Conservation (phyloP, 2,113 vertebrate genomes). For the Diadophis punctatus region DNA sequence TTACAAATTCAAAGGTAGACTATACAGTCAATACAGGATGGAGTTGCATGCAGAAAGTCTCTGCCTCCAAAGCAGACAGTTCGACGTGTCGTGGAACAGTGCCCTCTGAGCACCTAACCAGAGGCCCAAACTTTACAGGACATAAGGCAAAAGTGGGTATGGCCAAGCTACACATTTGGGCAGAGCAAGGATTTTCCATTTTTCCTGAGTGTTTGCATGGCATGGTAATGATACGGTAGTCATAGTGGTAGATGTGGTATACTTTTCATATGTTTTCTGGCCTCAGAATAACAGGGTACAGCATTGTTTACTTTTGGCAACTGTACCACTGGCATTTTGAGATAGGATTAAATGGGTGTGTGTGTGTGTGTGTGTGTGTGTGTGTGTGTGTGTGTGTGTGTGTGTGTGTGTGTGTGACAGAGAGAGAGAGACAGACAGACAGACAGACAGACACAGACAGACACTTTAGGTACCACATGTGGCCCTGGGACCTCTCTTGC, state of each 20-base stretch:
- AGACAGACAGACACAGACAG: no score
- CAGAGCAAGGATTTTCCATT: background rate
- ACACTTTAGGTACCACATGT: background rate
- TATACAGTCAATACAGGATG: background rate
- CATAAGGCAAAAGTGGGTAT: background rate
- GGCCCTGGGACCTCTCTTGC: background rate
- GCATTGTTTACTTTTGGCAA: background rate
- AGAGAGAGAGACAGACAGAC: no score
- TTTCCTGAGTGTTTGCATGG: background rate
- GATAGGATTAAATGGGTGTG: background rate
- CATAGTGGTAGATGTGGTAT: background rate
- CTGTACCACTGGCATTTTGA: background rate
- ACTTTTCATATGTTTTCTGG: background rate
- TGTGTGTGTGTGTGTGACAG: no score
- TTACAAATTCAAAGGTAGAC: no score
- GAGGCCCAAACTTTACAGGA: background rate
- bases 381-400: no score
- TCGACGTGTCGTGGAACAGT: background rate
- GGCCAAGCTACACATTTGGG: background rate
- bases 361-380: no score
- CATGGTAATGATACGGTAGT: background rate
- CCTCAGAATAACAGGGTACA: background rate
- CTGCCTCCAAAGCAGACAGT: background rate
- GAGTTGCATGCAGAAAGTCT: background rate
- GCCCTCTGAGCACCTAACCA: background rate